These are phyloP conservation scores for Acrocephalus kingi DNA, from an alignment of 2,113 vertebrate species.

Conservation along the genomic window DNA sequence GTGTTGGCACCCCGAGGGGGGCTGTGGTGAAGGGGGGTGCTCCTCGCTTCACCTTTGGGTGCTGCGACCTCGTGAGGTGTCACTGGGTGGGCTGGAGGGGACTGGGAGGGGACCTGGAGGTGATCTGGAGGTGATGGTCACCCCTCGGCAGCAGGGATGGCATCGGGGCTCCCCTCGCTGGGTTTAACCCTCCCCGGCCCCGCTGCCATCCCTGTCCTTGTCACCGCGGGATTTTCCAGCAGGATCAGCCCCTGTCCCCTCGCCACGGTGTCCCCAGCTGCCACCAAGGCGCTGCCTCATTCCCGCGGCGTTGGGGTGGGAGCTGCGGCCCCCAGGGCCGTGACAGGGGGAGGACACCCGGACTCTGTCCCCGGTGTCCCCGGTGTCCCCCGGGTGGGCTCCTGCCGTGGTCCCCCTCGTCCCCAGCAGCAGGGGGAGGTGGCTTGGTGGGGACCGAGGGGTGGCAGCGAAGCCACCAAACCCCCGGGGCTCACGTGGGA, in stretches of 20 bases:
- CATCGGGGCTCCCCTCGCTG: fast-evolving
- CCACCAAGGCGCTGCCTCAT: background rate
- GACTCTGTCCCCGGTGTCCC: background rate
- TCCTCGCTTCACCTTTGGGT: fast-evolving
- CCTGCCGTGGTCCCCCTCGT: background rate
- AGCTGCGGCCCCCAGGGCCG: background rate
- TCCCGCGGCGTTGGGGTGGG: fast-evolving
- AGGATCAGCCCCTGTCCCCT: background rate
- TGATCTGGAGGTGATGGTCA: background rate
- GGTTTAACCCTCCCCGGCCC: background rate
- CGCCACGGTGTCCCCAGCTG: background rate
- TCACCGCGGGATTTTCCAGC: background rate
- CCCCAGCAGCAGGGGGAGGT: background rate
- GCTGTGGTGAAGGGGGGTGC: fast-evolving
- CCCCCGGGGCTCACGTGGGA: background rate
- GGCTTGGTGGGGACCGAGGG: background rate
- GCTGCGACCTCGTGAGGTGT: background rate
- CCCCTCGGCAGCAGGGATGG: background rate
- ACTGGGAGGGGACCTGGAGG: background rate
- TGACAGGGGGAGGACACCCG: background rate
- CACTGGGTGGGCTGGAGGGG: background rate
- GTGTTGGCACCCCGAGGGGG: background rate
- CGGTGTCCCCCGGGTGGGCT: background rate
- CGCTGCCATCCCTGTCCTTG: background rate
- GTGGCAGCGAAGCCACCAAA: background rate